phyloP scores from a whole-genome alignment of 2,113 vertebrate species.

The Lophius piscatorius region DNA sequence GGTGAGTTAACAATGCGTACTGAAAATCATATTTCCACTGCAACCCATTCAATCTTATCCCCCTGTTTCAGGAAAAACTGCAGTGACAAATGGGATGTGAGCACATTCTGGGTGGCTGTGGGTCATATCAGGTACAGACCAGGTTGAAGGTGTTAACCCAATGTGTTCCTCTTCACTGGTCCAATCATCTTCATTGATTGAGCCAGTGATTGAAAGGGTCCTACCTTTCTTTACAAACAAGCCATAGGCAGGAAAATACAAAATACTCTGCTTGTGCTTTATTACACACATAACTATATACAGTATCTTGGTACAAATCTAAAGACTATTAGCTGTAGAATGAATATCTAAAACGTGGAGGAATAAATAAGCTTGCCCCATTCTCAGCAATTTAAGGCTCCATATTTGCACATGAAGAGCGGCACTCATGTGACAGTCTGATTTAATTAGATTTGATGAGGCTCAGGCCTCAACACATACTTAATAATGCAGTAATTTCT shows the following conservation, averaged over 20 bases:
- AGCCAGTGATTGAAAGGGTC: slow-evolving; percentile 75
- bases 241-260: slow-evolving; percentile 24
- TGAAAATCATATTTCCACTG: slow-evolving; percentile 74
- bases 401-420: slow-evolving; percentile 60
- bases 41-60: slow-evolving; percentile 71
- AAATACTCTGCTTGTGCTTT: too few relatives aligned
- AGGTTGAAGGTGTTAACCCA: slow-evolving; percentile 74
- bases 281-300: too few relatives aligned
- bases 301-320: too few relatives aligned
- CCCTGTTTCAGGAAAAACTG: slow-evolving; percentile 53
- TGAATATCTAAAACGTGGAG: too few relatives aligned
- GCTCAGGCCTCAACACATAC: slow-evolving; percentile 80
- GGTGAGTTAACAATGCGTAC: slow-evolving; percentile 75
- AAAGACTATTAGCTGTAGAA: too few relatives aligned
- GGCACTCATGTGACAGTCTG: slow-evolving; percentile 80
- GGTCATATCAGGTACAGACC: slow-evolving; percentile 70
- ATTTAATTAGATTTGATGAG: slow-evolving; percentile 89
- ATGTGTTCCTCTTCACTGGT: slow-evolving; percentile 81
- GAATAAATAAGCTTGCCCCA: neutral
- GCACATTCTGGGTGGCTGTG: slow-evolving; percentile 55
- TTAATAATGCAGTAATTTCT: slow-evolving; percentile 98
- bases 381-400: slow-evolving; percentile 12
- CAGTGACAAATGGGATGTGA: slow-evolving; percentile 74
- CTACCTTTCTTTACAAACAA: slow-evolving; percentile 60
- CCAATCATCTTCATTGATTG: slow-evolving; percentile 78